Base-by-base conservation (phyloP, 2,113 vertebrate genomes). In the Piliocolobus tephrosceles region DNA sequence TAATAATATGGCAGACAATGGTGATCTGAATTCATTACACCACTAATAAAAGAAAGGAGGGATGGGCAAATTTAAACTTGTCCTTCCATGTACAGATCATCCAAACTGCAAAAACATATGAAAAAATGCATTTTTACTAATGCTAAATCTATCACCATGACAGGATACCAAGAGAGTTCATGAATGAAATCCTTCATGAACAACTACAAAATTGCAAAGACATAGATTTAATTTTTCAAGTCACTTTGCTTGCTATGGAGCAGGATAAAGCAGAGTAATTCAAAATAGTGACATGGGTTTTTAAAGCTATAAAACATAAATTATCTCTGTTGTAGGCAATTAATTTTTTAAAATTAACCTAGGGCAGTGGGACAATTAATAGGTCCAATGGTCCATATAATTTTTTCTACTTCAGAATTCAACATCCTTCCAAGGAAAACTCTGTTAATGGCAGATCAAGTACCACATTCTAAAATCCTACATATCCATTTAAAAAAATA, bases 371-470 rank as follows among this genome's bases (percentile, higher is more conserved):
- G 98, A 99, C 99, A 99, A 99, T 99, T 99, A 99, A 99, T 98
- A 99, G 99, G 99, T 99, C 98, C 99, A 99, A 91, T 99, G 99
- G 99, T 99, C 99, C 99, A 99, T 98, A 99, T 98, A 99, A 99
- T 99, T 99, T 99, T 99, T 98, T 98, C 96, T 97, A 98, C 98
- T 98, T 97, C 92, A 96, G 96, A 98, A 97, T 98, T 96, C n/a
- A 22, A 92, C 57, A 96, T 91, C 87, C 97, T 96, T 94, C 88
- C 55, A 95, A 98, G 88, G 78, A 97, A 98, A 98, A 96, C 52
- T 88, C 88, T 70, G 32, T 91, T 55, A 97, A 96, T 43, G 81
- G 89, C 55, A 96, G 92, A 95, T 27, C 45, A 95, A 94, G 40
- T 73, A 89, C 45, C 58, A 72, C 96, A 64, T 93, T 52, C 58